Conservation (phyloP, 2,888 invertebrate genomes). For the Amphipyra tragopoginis region DNA sequence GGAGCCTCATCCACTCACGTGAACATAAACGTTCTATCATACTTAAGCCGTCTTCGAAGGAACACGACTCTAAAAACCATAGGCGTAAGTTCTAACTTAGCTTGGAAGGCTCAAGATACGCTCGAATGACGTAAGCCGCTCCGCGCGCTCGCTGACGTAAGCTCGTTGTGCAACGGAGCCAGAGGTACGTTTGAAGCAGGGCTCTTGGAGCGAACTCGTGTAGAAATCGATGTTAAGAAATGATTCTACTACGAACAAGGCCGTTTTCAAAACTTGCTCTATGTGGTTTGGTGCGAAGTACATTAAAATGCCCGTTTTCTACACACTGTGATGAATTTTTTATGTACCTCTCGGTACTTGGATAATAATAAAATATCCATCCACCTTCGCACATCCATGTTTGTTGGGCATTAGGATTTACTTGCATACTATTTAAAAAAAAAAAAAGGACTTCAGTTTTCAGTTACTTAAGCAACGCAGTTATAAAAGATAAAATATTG, state of each 20-base stretch:
- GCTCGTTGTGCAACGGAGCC: constrained; percentile 89
- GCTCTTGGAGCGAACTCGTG: constrained; percentile 85
- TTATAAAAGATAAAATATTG: no score
- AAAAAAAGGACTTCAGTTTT: no score
- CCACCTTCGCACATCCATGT: constrained; percentile 25
- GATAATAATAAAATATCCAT: constrained; percentile 18
- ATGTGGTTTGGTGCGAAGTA: constrained; percentile 30
- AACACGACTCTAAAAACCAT: constrained; percentile 72
- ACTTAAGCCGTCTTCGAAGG: constrained; percentile 68
- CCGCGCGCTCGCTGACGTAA: constrained; percentile 88
- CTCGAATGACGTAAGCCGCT: constrained; percentile 89
- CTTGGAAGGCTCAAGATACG: constrained; percentile 73
- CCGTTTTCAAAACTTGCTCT: constrained; percentile 73
- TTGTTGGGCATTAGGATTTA: not conserved
- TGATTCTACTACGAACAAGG: constrained; percentile 78
- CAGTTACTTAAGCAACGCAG: no score
- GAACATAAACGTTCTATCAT: constrained; percentile 89
- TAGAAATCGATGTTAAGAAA: constrained; percentile 88
- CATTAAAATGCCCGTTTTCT: constrained; percentile 10
- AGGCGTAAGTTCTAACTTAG: constrained; percentile 78
- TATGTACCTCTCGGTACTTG: not conserved
- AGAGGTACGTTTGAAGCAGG: constrained; percentile 86
- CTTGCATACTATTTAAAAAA: no score
- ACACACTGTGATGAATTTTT: not conserved
- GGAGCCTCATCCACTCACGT: constrained; percentile 89